Percentiles rank a stretch among this genome's conserved stretches.
phyloP scores from a whole-genome alignment of 2,888 invertebrate species.

The Polymixis lichenea region DNA sequence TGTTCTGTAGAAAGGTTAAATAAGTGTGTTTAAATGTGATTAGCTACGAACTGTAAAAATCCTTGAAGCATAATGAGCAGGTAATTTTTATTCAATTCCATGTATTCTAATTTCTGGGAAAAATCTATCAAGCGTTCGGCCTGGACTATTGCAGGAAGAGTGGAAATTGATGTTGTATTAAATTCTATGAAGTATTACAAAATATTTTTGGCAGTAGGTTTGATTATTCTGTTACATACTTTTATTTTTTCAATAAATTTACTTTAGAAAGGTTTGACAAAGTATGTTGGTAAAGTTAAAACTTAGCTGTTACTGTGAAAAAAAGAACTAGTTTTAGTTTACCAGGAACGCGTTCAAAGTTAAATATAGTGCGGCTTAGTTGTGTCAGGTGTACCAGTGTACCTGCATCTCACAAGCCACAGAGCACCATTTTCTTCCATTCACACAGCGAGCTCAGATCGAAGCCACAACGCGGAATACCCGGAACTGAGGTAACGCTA shows the following conservation, averaged over 20 bases:
- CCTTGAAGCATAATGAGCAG: not conserved
- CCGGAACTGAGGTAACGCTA: conserved; percentile 1
- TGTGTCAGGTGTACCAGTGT: not conserved
- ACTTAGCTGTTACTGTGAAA: too few species aligned
- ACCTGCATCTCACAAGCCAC: not conserved
- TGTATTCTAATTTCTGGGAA: not conserved
- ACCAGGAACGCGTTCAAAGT: not conserved
- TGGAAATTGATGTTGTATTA: not conserved
- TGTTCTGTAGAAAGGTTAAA: not conserved
- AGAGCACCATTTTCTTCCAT: not conserved
- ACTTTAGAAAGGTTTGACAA: not conserved
- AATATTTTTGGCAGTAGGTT: not conserved
- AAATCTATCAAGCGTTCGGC: not conserved
- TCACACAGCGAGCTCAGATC: not conserved
- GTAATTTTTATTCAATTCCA: not conserved
- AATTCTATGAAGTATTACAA: not conserved
- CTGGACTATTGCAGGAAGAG: not conserved
- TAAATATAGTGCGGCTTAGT: not conserved
- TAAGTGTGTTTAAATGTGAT: not conserved
- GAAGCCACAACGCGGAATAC: not conserved
- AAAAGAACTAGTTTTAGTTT: too few species aligned
- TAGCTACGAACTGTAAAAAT: not conserved
- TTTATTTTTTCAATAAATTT: not conserved
- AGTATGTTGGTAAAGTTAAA: not conserved
- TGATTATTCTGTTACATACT: not conserved